These are phyloP conservation scores for Mycteria americana DNA, from an alignment of 2,797 vertebrate species.

Conservation along the genomic window DNA sequence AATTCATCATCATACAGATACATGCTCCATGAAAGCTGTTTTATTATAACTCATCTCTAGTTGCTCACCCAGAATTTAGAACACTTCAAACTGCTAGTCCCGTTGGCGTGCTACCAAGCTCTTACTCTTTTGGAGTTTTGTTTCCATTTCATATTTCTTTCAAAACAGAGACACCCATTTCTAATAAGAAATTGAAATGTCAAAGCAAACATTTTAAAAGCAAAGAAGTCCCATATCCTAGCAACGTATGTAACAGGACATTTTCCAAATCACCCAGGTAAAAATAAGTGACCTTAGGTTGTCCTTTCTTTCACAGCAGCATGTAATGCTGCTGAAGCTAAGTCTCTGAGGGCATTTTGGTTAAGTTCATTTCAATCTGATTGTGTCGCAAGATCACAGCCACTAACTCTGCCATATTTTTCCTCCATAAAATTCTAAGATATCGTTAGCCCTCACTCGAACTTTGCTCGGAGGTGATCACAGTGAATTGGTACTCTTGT, in stretches of 20 bases:
- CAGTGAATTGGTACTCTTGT: neutral
- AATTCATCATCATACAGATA: neutral
- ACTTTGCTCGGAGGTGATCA: neutral
- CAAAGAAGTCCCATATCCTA: neutral
- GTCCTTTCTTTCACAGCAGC: neutral
- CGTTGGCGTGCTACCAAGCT: neutral
- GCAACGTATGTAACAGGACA: neutral
- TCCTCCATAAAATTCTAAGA: conserved; percentile 24
- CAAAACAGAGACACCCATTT: neutral
- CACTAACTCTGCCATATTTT: conserved; percentile 1
- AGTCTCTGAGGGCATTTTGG: conserved; percentile 10
- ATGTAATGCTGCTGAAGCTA: neutral
- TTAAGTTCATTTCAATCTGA: conserved; percentile 5
- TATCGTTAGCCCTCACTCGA: conserved; percentile 9
- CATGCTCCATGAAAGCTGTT: neutral
- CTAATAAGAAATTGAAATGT: neutral
- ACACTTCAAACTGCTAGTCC: neutral
- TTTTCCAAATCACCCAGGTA: neutral
- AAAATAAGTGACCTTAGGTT: neutral
- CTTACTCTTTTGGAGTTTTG: neutral
- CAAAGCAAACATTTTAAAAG: neutral
- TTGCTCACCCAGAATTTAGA: neutral
- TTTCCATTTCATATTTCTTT: neutral
- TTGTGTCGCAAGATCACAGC: conserved; percentile 23
- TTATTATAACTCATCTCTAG: neutral